Percentiles rank a stretch among this genome's conserved stretches.
These are phyloP conservation scores for Dermolepida albohirtum DNA, from an alignment of 2,888 invertebrate genomes.

Conservation along the genomic window DNA sequence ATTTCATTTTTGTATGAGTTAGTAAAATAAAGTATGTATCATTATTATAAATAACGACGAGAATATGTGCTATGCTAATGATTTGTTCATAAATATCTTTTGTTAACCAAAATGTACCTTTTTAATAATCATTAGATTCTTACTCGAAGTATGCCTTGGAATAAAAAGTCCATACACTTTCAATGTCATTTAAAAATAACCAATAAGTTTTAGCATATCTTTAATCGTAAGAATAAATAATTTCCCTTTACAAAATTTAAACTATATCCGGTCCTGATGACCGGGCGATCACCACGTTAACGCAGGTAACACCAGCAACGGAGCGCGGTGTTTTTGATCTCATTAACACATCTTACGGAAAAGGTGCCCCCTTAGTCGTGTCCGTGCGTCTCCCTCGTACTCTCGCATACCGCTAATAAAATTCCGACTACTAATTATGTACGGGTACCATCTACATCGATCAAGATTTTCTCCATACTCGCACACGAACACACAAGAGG, in stretches of 20 bases:
- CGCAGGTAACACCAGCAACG: conserved; percentile 42
- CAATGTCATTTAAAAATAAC: too few species aligned
- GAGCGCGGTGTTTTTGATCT: conserved; percentile 49
- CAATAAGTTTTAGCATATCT: too few species aligned
- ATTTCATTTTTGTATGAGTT: too few species aligned
- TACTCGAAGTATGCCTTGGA: too few species aligned
- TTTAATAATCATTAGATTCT: too few species aligned
- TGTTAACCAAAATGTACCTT: too few species aligned
- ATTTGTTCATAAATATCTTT: too few species aligned
- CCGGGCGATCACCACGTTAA: conserved; percentile 11
- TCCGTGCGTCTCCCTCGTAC: conserved; percentile 19
- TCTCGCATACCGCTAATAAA: conserved; percentile 35
- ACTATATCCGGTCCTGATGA: conserved; percentile 11
- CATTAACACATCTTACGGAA: conserved; percentile 47
- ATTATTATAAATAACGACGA: too few species aligned
- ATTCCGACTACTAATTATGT: conserved; percentile 40
- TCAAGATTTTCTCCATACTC: conserved; percentile 1
- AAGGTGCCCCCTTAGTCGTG: conserved; percentile 25
- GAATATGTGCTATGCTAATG: too few species aligned
- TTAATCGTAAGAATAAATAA: too few species aligned
- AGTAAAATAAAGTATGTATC: too few species aligned
- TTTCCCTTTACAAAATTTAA: background rate
- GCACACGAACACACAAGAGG: background rate
- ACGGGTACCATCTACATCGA: conserved; percentile 10
- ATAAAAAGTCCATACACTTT: too few species aligned